Evolutionary conservation across 2,113 vertebrate genomes (phyloP).

Genomic region (Steatornis caripensis): DNA sequence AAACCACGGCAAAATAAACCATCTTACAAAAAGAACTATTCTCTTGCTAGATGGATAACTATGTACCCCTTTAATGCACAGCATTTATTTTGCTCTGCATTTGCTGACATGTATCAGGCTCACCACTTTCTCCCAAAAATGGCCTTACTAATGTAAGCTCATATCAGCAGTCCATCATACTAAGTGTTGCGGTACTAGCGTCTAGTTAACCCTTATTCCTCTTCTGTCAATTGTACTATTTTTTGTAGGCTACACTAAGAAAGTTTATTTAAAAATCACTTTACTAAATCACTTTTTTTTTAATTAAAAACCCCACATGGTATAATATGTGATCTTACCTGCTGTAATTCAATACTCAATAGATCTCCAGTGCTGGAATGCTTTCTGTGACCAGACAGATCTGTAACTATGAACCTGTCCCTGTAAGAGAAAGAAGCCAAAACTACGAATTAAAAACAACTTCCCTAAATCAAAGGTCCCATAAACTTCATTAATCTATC

Average conservation of each 20-base stretch:
- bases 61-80: neutral
- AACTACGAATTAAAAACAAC: neutral
- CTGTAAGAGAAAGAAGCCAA: conserved; percentile 61
- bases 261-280: neutral
- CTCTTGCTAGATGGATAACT: neutral
- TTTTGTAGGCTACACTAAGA: neutral
- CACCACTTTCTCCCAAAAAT: neutral
- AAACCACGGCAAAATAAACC: neutral
- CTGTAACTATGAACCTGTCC: conserved; percentile 79
- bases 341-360: conserved; percentile 79
- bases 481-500: neutral
- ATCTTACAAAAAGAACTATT: neutral
- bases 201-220: neutral
- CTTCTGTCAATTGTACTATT: neutral
- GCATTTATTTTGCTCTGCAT: neutral
- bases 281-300: neutral
- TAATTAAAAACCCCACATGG: neutral
- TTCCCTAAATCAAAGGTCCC: neutral
- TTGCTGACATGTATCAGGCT: neutral
- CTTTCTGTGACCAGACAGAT: conserved; percentile 78
- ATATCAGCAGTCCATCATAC: neutral
- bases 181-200: fast-evolving
- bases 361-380: conserved; percentile 85
- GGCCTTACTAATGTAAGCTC: neutral
- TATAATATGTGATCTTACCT: conserved; percentile 52